Evolutionary conservation across 1,140 invertebrate genomes (phyloP).

Genomic region (Hypothenemus hampei): DNA sequence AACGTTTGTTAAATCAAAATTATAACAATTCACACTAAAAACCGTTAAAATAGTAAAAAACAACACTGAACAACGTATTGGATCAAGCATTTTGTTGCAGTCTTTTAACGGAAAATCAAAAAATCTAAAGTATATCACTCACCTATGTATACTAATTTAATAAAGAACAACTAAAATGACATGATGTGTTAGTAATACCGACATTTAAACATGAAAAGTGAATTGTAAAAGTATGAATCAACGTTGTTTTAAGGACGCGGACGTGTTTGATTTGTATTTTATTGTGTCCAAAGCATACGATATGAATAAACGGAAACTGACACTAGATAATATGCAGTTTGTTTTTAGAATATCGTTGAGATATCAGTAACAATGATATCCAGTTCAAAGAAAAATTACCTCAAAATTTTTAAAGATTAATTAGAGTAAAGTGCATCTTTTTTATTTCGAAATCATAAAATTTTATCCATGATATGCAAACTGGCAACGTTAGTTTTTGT

Average conservation of each 20-base stretch:
- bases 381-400: no score
- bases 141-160: neutral
- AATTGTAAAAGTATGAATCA: neutral
- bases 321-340: no score
- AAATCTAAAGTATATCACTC: neutral
- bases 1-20: constrained; percentile 8
- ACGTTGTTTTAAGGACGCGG: neutral
- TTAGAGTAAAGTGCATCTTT: no score
- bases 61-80: neutral
- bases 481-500: no score
- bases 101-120: neutral
- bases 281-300: no score
- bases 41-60: neutral
- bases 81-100: neutral
- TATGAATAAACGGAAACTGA: no score
- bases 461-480: no score
- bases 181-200: neutral
- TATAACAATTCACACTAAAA: constrained; percentile 1
- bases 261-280: no score
- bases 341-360: no score
- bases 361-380: no score
- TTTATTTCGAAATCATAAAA: no score
- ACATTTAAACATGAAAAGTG: neutral
- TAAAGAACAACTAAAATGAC: neutral
- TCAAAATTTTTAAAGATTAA: no score